Evolutionary conservation across 2,113 vertebrate genomes (phyloP).

Genomic region (Tympanuchus pallidicinctus): DNA sequence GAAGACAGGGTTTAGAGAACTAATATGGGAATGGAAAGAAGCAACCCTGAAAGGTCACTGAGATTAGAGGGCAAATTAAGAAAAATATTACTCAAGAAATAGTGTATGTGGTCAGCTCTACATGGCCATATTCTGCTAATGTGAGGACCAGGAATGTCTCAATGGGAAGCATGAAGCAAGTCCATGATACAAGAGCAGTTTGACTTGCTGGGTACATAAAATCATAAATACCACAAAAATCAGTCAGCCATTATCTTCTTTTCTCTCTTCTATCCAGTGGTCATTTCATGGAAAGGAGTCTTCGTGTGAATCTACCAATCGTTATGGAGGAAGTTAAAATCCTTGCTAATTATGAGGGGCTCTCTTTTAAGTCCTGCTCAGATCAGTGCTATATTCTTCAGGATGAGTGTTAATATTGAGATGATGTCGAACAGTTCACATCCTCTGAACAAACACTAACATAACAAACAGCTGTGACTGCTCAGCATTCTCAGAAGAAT

Average conservation of each 20-base stretch:
- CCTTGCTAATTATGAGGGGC: neutral
- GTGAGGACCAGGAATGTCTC: neutral
- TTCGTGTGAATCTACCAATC: neutral
- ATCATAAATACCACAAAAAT: neutral
- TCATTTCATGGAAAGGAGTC: neutral
- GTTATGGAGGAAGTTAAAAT: neutral
- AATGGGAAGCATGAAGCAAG: neutral
- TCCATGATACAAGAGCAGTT: neutral
- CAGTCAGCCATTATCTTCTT: neutral
- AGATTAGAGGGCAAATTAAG: neutral
- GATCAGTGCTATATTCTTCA: neutral
- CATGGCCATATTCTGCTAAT: neutral
- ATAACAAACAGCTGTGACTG: rapidly evolving
- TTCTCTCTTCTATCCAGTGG: neutral
- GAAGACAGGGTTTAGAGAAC: neutral
- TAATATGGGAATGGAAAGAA: neutral
- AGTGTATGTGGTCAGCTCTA: neutral
- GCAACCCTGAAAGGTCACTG: neutral
- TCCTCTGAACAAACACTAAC: neutral
- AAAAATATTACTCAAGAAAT: neutral
- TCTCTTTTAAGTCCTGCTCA: neutral
- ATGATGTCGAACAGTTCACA: rapidly evolving
- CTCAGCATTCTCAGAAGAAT: neutral
- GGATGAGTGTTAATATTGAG: neutral
- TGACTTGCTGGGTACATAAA: neutral